Percentiles rank a stretch among this genome's conserved stretches.
These are phyloP conservation scores for Heliconius hewitsoni DNA, from an alignment of 1,140 invertebrate species.

Conservation along the genomic window DNA sequence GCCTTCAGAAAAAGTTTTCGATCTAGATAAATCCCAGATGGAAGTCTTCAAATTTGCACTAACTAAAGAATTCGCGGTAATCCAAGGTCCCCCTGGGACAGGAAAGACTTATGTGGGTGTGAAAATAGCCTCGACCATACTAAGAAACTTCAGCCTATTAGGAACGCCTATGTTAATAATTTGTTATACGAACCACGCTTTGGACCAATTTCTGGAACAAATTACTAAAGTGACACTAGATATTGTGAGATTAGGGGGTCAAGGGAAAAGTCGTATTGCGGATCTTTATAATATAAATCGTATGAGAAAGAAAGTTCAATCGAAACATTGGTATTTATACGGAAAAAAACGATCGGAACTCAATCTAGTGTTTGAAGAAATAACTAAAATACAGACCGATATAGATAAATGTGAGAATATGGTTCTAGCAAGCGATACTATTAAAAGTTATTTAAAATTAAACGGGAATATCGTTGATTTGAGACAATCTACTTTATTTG, in stretches of 20 bases:
- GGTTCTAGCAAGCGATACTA: slow-evolving; percentile 55
- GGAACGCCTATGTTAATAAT: slow-evolving; percentile 88
- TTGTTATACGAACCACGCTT: slow-evolving; percentile 93
- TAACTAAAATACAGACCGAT: slow-evolving; percentile 61
- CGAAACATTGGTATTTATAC: slow-evolving; percentile 62
- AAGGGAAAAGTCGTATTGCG: slow-evolving; percentile 84
- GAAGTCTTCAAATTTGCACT: slow-evolving; percentile 83
- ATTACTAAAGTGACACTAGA: slow-evolving; percentile 81
- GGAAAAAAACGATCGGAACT: slow-evolving; percentile 63
- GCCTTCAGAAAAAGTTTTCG: slow-evolving; percentile 67
- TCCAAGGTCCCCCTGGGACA: slow-evolving; percentile 91
- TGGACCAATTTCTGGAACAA: slow-evolving; percentile 94
- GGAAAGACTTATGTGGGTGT: slow-evolving; percentile 90
- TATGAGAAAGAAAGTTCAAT: slow-evolving; percentile 60
- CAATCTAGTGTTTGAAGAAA: slow-evolving; percentile 58
- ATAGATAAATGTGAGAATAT: slow-evolving; percentile 69
- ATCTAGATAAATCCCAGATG: slow-evolving; percentile 83
- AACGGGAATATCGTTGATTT: not conserved
- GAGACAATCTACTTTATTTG: slow-evolving; percentile 17
- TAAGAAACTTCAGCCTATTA: slow-evolving; percentile 80
- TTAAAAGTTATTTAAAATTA: not conserved
- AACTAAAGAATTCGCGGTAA: slow-evolving; percentile 86
- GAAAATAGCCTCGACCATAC: slow-evolving; percentile 84
- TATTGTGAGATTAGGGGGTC: slow-evolving; percentile 87
- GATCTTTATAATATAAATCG: slow-evolving; percentile 78